Evolutionary conservation across 2,888 invertebrate species (phyloP).

Genomic region (Luperina testacea): DNA sequence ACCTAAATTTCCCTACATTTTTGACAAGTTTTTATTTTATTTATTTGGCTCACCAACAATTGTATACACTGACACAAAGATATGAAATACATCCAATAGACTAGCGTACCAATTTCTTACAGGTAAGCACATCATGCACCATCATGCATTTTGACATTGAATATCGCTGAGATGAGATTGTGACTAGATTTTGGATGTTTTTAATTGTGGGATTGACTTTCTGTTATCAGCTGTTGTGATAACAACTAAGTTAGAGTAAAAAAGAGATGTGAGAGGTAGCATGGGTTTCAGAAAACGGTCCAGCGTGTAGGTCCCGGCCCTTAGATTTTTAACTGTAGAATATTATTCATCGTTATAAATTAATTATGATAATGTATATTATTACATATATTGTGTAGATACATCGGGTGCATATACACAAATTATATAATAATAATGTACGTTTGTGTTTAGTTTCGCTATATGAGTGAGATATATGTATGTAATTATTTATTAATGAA

Average conservation of each 20-base stretch:
- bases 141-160: background rate
- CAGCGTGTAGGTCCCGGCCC: background rate
- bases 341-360: conserved; percentile 71
- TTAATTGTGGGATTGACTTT: background rate
- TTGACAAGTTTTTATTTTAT: background rate
- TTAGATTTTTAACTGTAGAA: conserved; percentile 65
- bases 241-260: background rate
- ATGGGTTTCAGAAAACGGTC: background rate
- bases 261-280: background rate
- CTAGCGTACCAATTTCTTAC: too few species aligned
- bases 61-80: too few species aligned
- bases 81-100: too few species aligned
- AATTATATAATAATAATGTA: conserved; percentile 14
- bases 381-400: conserved; percentile 39
- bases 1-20: background rate
- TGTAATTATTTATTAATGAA: conserved; percentile 27
- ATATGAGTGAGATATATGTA: conserved; percentile 64
- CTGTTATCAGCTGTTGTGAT: background rate
- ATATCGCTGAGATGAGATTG: background rate
- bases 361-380: conserved; percentile 44
- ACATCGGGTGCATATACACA: conserved; percentile 17
- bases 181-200: background rate
- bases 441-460: conserved; percentile 61
- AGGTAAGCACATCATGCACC: too few species aligned
- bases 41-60: too few species aligned